Base-by-base conservation (phyloP, 2,888 invertebrate species). In the Heliconius erato region DNA sequence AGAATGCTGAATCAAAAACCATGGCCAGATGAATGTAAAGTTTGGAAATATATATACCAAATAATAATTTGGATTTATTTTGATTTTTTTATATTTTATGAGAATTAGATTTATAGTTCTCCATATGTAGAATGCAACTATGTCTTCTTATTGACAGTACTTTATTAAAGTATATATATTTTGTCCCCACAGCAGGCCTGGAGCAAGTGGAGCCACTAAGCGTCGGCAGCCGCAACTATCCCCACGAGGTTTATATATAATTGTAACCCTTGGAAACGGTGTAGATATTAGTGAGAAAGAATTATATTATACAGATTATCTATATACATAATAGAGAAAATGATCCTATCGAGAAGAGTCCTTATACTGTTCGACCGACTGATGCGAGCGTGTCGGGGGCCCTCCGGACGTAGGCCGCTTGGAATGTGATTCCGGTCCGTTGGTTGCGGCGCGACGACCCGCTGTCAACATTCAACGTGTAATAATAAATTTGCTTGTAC, bases 401-500 rank as follows among this genome's bases (percentile, higher is more conserved):
- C 91, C 91, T 65, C 65, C 85, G 81, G 72, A 72, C 59, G 81
- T 79, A 80, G 81, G 79, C 80, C 81, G 87, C 82, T 82, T 92
- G 95, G 95, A 93, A 95, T 95, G 92, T 92, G 93, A 95, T 95
- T 94, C 95, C 94, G 90, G 87, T 91, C 91, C 91, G 91, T 92
- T 93, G 91, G 93, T 92, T 92, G 96, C 11, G 40, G 40, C 40
- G 96, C 94, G 94, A 94, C 68, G 44, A 44, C 35, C 40, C 91
- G 92, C 93, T 93, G 92, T 91, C 91, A 87, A 91, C 91, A 93
- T 92, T 90, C 90, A 94, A 94, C 92, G 94, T 95, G 95, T 96
- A 96, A 94, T 97, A 96, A 97, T 97, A 96, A 97, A 97, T 94
- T 97, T 97, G 97, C 97, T 97, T 97, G 97, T 97, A 97, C 97